Conservation (phyloP, 1,140 invertebrate species). For the Lineus longissimus region DNA sequence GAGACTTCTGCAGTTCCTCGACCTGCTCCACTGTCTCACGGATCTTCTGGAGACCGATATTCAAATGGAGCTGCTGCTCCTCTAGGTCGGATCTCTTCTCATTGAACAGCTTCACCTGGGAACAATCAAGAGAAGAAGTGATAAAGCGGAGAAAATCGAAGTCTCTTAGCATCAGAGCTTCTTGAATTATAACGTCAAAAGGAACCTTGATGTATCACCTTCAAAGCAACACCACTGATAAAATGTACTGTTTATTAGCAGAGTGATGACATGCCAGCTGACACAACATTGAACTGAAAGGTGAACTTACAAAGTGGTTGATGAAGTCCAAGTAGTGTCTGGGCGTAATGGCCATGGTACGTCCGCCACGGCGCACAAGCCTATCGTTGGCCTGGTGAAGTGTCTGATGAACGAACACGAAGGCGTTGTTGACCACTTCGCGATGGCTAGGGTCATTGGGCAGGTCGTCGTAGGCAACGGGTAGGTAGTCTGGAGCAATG, state of each 20-base stretch:
- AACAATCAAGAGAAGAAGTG: slow-evolving; percentile 8
- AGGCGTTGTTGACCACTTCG: slow-evolving; percentile 95
- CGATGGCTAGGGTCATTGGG: slow-evolving; percentile 74
- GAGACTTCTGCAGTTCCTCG: slow-evolving; percentile 97
- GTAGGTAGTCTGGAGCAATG: slow-evolving; percentile 82
- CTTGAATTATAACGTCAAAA: too few relatives aligned
- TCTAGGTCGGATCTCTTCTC: slow-evolving; percentile 97
- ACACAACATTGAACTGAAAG: too few relatives aligned
- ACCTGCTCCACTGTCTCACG: slow-evolving; percentile 99
- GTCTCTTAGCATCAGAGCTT: too few relatives aligned
- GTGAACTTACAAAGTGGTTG: slow-evolving; percentile 80
- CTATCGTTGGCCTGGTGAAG: slow-evolving; percentile 89
- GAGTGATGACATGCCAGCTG: too few relatives aligned
- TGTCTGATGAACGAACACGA: slow-evolving; percentile 97
- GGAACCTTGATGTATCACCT: too few relatives aligned
- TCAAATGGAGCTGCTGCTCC: slow-evolving; percentile 97
- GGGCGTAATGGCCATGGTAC: slow-evolving; percentile 96
- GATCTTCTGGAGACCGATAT: slow-evolving; percentile 97
- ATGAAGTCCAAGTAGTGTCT: slow-evolving; percentile 99
- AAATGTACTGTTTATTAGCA: too few relatives aligned
- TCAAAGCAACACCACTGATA: too few relatives aligned
- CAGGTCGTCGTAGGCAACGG: slow-evolving; percentile 74
- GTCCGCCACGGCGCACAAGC: slow-evolving; percentile 82
- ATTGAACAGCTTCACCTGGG: slow-evolving; percentile 87
- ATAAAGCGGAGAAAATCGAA: neutral